Percentiles rank a stretch among this genome's conserved stretches.
These are phyloP conservation scores for Nysson spinosus DNA, from an alignment of 2,888 invertebrate species.

Conservation along the genomic window DNA sequence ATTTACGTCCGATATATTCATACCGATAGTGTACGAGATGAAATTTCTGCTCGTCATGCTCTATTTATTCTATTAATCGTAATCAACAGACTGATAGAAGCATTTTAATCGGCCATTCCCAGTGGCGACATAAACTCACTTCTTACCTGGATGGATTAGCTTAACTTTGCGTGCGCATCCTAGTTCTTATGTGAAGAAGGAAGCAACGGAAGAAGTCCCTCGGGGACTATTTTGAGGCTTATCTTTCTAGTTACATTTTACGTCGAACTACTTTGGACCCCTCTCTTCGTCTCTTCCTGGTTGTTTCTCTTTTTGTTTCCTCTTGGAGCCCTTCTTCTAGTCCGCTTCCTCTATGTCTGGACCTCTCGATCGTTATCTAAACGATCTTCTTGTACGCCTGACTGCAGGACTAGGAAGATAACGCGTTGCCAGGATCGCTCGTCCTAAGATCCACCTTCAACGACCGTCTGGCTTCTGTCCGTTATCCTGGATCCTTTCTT, in stretches of 20 bases:
- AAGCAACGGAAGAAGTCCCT: constrained; percentile 10
- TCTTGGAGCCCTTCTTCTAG: constrained; percentile 8
- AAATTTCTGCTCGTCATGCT: too few relatives aligned
- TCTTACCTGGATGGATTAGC: background rate
- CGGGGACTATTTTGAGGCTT: constrained; percentile 31
- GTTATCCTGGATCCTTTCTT: constrained; percentile 33
- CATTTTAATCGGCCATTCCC: background rate
- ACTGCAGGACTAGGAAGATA: constrained; percentile 40
- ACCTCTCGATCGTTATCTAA: constrained; percentile 61
- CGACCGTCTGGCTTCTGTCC: constrained; percentile 43
- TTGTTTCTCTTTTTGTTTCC: background rate
- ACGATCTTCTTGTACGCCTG: constrained; percentile 53
- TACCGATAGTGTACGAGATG: too few relatives aligned
- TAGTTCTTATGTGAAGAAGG: background rate
- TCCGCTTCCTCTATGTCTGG: constrained; percentile 21
- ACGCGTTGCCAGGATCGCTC: constrained; percentile 41
- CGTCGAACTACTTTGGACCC: constrained; percentile 23
- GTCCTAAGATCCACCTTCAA: constrained; percentile 29
- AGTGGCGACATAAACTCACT: background rate
- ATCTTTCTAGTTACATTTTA: constrained; percentile 36
- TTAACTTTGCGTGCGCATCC: background rate
- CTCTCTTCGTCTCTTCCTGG: constrained; percentile 14
- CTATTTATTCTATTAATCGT: too few relatives aligned
- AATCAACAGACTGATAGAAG: too few relatives aligned
- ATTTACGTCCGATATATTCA: too few relatives aligned